phyloP scores from a whole-genome alignment of 1,140 invertebrate species.

The Drosophila azteca region DNA sequence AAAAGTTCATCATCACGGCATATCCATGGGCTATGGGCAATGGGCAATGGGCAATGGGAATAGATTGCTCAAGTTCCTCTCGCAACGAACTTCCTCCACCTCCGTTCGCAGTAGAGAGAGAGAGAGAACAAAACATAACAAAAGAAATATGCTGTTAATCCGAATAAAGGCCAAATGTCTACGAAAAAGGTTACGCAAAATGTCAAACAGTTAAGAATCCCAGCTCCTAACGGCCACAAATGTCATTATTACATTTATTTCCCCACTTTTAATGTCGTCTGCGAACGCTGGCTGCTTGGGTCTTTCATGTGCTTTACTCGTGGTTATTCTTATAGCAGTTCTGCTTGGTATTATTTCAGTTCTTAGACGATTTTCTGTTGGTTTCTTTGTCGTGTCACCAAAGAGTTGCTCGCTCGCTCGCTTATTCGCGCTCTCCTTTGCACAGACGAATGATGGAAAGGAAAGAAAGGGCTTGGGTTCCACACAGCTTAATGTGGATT shows the following conservation, averaged over 20 bases:
- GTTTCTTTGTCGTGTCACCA: slow-evolving; percentile 20
- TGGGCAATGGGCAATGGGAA: too few relatives aligned
- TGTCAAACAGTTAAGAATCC: slow-evolving; percentile 83
- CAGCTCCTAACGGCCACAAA: slow-evolving; percentile 77
- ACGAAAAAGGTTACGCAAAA: slow-evolving; percentile 83
- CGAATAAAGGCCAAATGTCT: slow-evolving; percentile 77
- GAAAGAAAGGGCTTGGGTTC: too few relatives aligned
- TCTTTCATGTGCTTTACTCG: slow-evolving; percentile 20
- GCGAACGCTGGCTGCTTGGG: slow-evolving; percentile 31
- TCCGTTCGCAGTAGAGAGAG: slow-evolving; percentile 9
- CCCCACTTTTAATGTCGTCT: slow-evolving; percentile 73
- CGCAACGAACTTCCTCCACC: slow-evolving; percentile 18
- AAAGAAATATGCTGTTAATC: slow-evolving; percentile 42
- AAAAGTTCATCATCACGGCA: slow-evolving; percentile 19
- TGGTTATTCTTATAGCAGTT: slow-evolving; percentile 5
- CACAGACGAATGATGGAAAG: too few relatives aligned
- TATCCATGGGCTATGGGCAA: background rate
- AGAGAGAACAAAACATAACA: slow-evolving; percentile 25
- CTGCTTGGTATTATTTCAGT: slow-evolving; percentile 49
- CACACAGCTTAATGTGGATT: too few relatives aligned
- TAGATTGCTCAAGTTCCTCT: slow-evolving; percentile 28
- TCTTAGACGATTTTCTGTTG: slow-evolving; percentile 61
- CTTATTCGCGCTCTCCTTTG: too few relatives aligned
- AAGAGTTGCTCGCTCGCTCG: too few relatives aligned
- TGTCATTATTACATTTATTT: slow-evolving; percentile 82